Percentiles rank a stretch among this genome's conserved stretches.
Conservation (phyloP, 1,140 invertebrate species). For the Planococcus citri region DNA sequence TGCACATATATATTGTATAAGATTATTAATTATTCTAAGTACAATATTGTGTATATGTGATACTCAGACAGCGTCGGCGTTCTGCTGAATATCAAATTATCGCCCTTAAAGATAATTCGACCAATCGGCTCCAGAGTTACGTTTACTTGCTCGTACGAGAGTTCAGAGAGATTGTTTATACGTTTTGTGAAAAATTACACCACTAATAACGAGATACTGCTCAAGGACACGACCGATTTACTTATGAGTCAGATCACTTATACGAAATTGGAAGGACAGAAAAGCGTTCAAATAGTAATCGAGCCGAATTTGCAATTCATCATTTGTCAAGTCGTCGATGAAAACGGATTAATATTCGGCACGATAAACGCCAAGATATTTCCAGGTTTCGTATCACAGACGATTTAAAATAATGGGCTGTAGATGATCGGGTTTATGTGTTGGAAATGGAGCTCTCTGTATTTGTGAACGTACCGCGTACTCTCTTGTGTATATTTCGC, state of each 20-base stretch:
- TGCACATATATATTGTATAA: too few species aligned
- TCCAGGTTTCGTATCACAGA: slow-evolving; percentile 29
- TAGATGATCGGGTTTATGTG: not conserved
- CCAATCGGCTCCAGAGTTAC: slow-evolving; percentile 33
- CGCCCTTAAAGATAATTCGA: slow-evolving; percentile 22
- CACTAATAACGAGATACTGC: not conserved
- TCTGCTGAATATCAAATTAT: not conserved
- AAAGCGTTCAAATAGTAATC: slow-evolving; percentile 27
- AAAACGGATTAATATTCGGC: slow-evolving; percentile 30
- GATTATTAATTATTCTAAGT: too few species aligned
- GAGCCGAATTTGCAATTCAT: slow-evolving; percentile 30
- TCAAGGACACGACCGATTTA: not conserved
- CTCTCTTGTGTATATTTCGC: too few species aligned
- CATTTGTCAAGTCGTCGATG: slow-evolving; percentile 32
- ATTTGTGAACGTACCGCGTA: not conserved
- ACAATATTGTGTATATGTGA: not conserved
- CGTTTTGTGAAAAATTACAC: slow-evolving; percentile 33
- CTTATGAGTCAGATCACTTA: not conserved
- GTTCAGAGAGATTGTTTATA: slow-evolving; percentile 34
- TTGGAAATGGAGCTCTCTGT: not conserved
- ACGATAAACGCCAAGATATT: slow-evolving; percentile 31
- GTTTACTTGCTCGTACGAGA: slow-evolving; percentile 41
- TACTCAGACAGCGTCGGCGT: not conserved
- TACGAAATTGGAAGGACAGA: not conserved
- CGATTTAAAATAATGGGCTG: not conserved